A percentile compares a stretch with the other conserved stretches of the same genome.
Evolutionary conservation across 1,140 invertebrate species (phyloP).

Genomic region (Drosophila azteca): DNA sequence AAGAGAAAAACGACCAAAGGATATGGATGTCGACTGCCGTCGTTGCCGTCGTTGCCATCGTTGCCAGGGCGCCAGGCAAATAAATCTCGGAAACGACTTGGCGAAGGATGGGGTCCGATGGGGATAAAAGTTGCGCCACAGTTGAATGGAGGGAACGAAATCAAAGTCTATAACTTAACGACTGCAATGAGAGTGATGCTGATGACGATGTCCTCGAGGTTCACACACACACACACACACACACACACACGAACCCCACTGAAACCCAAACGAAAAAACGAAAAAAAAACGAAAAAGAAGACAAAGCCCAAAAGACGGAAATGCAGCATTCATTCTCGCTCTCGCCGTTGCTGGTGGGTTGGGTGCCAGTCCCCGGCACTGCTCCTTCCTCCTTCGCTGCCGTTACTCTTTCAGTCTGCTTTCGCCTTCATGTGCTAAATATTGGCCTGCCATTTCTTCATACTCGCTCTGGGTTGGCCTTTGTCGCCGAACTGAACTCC

Average conservation of each 20-base stretch:
- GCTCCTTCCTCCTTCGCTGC: neutral
- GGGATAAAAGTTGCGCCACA: constrained; percentile 28
- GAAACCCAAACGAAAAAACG: constrained; percentile 32
- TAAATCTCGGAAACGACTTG: constrained; percentile 53
- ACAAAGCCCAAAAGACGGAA: constrained; percentile 64
- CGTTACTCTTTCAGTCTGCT: constrained; percentile 10
- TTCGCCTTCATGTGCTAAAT: constrained; percentile 51
- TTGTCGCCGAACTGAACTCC: constrained; percentile 48
- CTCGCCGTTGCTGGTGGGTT: constrained; percentile 3
- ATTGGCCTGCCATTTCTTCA: constrained; percentile 63
- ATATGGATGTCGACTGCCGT: constrained; percentile 36
- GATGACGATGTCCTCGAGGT: constrained; percentile 34
- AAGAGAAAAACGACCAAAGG: constrained; percentile 22
- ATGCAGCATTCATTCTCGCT: constrained; percentile 67
- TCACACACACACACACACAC: constrained; percentile 13
- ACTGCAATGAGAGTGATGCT: constrained; percentile 34
- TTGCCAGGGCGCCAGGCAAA: constrained; percentile 42
- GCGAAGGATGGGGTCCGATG: neutral
- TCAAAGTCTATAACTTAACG: constrained; percentile 69
- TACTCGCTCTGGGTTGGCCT: constrained; percentile 37
- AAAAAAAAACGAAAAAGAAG: constrained; percentile 16
- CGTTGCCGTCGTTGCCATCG: constrained; percentile 7
- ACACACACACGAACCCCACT: constrained; percentile 7
- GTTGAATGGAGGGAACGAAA: constrained; percentile 48
- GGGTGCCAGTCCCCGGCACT: too few species aligned